Conservation (phyloP, 2,113 vertebrate genomes). For the Formicarius rufipectus region DNA sequence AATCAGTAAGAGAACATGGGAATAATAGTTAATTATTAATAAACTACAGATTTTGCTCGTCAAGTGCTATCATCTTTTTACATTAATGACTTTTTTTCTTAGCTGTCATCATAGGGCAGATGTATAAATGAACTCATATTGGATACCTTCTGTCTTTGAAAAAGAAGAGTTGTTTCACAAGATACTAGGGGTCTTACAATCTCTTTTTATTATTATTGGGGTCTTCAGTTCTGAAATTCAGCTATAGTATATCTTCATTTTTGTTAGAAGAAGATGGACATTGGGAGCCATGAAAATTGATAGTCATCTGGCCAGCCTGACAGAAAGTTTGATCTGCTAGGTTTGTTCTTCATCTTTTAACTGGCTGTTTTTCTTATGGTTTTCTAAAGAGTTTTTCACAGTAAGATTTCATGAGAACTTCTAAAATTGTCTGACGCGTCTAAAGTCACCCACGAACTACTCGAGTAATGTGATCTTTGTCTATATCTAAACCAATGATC, state of each 20-base stretch:
- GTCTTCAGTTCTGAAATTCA: neutral
- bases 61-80: slow-evolving; percentile 67
- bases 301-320: neutral
- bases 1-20: slow-evolving; percentile 76
- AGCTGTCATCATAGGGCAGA: slow-evolving; percentile 41
- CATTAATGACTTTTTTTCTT: slow-evolving; percentile 61
- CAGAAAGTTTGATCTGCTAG: neutral
- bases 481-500: neutral
- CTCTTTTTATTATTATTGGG: neutral
- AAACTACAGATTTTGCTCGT: slow-evolving; percentile 69
- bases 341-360: neutral
- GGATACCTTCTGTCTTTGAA: neutral
- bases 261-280: neutral
- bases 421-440: neutral
- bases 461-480: neutral
- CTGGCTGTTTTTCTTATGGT: neutral
- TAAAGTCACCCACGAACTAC: neutral
- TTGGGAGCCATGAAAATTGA: neutral
- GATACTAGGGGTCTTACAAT: neutral
- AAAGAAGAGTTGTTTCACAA: neutral
- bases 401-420: neutral
- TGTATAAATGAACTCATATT: slow-evolving; percentile 27
- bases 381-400: neutral
- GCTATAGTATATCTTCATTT: neutral
- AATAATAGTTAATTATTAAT: slow-evolving; percentile 82